Percentiles rank a stretch among this genome's conserved stretches.
Conservation (phyloP, 2,113 vertebrate species). For the Blennius ocellaris region DNA sequence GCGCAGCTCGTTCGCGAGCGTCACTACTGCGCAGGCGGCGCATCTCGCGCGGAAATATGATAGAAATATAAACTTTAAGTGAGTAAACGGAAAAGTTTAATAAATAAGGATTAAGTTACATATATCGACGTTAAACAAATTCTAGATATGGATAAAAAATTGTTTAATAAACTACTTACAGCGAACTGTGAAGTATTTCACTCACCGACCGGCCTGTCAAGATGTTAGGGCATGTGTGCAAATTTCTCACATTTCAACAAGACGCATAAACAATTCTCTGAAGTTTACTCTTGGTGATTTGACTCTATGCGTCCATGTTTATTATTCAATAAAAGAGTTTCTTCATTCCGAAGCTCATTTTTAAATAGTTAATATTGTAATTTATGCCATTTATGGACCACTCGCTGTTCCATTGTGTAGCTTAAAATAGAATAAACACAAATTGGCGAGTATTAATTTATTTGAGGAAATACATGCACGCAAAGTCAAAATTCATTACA, state of each 20-base stretch:
- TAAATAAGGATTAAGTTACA: background rate
- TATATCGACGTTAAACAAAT: fast-evolving
- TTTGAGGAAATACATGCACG: too few relatives aligned
- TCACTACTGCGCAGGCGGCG: conserved; percentile 43
- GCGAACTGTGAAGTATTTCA: conserved; percentile 34
- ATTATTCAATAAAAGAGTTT: fast-evolving
- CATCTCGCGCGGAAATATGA: conserved; percentile 8
- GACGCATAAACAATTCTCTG: conserved; percentile 12
- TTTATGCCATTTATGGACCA: too few relatives aligned
- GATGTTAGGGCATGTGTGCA: conserved; percentile 31
- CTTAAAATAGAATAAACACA: too few relatives aligned
- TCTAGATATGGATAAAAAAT: fast-evolving
- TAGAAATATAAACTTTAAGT: background rate
- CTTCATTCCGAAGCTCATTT: too few relatives aligned
- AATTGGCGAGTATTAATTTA: too few relatives aligned
- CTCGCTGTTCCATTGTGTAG: too few relatives aligned
- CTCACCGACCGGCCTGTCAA: conserved; percentile 16
- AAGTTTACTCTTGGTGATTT: fast-evolving
- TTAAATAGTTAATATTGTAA: background rate
- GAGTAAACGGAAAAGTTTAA: background rate
- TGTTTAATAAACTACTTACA: background rate
- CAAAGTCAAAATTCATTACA: too few relatives aligned
- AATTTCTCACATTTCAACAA: background rate
- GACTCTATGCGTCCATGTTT: fast-evolving
- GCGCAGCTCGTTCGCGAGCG: background rate